phyloP scores from a whole-genome alignment of 1,140 invertebrate species.

The Radopholus similis region DNA sequence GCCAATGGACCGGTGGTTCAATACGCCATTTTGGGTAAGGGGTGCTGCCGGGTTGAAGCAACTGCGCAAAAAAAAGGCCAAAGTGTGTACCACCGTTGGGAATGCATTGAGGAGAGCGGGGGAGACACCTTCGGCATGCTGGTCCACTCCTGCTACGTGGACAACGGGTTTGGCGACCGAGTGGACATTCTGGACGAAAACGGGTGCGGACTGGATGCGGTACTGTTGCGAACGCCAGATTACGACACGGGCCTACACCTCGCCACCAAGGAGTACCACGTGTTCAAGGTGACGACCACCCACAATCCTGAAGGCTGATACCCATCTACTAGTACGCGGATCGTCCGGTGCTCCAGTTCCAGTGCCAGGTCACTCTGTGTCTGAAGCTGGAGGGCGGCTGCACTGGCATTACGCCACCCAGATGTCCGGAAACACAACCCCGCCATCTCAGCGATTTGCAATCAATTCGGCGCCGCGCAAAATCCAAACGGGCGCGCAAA shows the following conservation, averaged over 20 bases:
- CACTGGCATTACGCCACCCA: slow-evolving; percentile 54
- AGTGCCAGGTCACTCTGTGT: slow-evolving; percentile 59
- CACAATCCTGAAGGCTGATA: background rate
- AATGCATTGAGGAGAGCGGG: slow-evolving; percentile 50
- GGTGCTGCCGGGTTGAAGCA: background rate
- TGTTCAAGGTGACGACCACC: slow-evolving; percentile 42
- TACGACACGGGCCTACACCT: slow-evolving; percentile 48
- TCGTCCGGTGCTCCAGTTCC: slow-evolving; percentile 58
- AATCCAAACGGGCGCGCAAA: background rate
- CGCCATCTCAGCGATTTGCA: slow-evolving; percentile 27
- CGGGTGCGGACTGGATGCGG: slow-evolving; percentile 38
- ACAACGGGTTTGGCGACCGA: slow-evolving; percentile 56
- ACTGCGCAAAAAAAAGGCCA: slow-evolving; percentile 22
- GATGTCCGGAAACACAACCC: slow-evolving; percentile 48
- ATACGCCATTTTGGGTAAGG: slow-evolving; percentile 50
- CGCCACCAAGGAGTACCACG: slow-evolving; percentile 55
- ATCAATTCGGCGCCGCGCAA: slow-evolving; percentile 17
- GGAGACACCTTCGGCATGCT: slow-evolving; percentile 60
- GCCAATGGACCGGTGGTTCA: slow-evolving; percentile 57
- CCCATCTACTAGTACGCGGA: slow-evolving; percentile 45
- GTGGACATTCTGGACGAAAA: slow-evolving; percentile 54
- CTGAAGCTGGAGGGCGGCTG: slow-evolving; percentile 59
- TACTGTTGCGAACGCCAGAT: slow-evolving; percentile 47
- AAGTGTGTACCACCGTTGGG: slow-evolving; percentile 58
- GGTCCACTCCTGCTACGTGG: slow-evolving; percentile 58